Evolutionary conservation across 2,797 vertebrate genomes (phyloP).

Genomic region (Gymnothorax javanicus): DNA sequence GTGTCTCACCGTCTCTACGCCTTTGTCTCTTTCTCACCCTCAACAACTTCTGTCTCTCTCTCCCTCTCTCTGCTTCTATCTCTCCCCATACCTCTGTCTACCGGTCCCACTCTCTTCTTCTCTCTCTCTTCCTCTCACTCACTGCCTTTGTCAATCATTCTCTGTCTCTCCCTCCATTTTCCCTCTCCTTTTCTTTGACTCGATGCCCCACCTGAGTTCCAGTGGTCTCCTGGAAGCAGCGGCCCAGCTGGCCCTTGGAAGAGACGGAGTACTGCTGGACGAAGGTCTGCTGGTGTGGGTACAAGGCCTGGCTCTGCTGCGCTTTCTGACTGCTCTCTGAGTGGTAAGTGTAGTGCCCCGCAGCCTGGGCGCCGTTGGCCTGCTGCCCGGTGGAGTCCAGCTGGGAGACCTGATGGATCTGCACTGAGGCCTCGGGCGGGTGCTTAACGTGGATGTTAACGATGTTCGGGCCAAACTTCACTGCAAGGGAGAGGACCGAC

Average conservation of each 20-base stretch:
- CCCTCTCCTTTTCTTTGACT: background rate
- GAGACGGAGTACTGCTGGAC: constrained; percentile 83
- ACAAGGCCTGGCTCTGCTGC: constrained; percentile 77
- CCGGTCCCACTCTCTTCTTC: no score
- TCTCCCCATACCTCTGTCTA: no score
- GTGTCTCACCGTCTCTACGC: no score
- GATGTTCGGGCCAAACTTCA: constrained; percentile 84
- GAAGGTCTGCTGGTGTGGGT: constrained; percentile 83
- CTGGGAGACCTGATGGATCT: constrained; percentile 96
- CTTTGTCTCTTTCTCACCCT: no score
- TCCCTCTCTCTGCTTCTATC: no score
- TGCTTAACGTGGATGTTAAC: constrained; percentile 98
- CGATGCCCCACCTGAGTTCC: constrained; percentile 83
- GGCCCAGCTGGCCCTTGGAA: constrained; percentile 88
- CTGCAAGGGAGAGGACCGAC: constrained; percentile 56
- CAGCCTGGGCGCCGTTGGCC: constrained; percentile 71
- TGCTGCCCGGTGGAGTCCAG: constrained; percentile 83
- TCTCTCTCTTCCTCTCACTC: no score
- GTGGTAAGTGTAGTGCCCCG: constrained; percentile 79
- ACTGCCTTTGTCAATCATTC: no score
- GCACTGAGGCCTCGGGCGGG: constrained; percentile 93
- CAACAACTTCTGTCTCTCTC: no score
- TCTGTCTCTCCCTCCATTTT: background rate
- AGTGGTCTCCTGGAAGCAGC: constrained; percentile 95
- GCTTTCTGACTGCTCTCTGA: constrained; percentile 82